phyloP scores from a whole-genome alignment of 1,140 invertebrate genomes.

The Acromyrmex heyeri region DNA sequence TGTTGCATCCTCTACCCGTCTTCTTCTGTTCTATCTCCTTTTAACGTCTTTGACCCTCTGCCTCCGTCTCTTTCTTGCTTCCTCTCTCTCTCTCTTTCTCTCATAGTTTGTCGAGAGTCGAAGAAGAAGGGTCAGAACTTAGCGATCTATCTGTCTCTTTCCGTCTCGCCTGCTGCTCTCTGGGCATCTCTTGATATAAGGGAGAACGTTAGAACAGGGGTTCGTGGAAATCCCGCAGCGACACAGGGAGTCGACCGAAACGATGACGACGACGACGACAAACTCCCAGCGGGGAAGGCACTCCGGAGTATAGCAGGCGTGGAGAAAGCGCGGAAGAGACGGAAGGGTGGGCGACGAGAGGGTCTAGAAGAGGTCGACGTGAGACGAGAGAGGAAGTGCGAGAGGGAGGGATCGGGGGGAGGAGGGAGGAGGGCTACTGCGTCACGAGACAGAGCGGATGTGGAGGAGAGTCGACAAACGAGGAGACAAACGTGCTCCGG shows the following conservation, averaged over 20 bases:
- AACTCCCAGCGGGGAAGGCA: slow-evolving; percentile 64
- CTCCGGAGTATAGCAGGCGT: slow-evolving; percentile 23
- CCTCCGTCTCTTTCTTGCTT: not conserved
- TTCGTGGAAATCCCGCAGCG: slow-evolving; percentile 78
- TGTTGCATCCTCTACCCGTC: slow-evolving; percentile 12
- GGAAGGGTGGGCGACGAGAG: not conserved
- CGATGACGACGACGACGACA: slow-evolving; percentile 67
- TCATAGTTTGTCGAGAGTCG: slow-evolving; percentile 12
- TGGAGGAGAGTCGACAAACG: slow-evolving; percentile 47
- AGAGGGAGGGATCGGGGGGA: not conserved
- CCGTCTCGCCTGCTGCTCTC: not conserved
- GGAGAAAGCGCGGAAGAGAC: not conserved
- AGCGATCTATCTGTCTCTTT: slow-evolving; percentile 51
- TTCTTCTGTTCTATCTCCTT: slow-evolving; percentile 13
- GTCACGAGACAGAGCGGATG: slow-evolving; percentile 52
- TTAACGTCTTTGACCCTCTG: slow-evolving; percentile 39
- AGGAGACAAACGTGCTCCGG: slow-evolving; percentile 58
- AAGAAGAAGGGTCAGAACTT: slow-evolving; percentile 37
- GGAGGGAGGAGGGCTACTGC: slow-evolving; percentile 18
- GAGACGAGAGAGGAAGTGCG: slow-evolving; percentile 27
- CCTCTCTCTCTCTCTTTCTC: slow-evolving; percentile 7
- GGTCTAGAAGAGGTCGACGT: slow-evolving; percentile 38
- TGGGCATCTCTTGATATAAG: slow-evolving; percentile 78
- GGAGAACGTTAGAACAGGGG: slow-evolving; percentile 75
- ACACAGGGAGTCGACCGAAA: slow-evolving; percentile 57